These are phyloP conservation scores for Phoxinus phoxinus DNA, from an alignment of 2,113 vertebrate genomes.

Conservation along the genomic window DNA sequence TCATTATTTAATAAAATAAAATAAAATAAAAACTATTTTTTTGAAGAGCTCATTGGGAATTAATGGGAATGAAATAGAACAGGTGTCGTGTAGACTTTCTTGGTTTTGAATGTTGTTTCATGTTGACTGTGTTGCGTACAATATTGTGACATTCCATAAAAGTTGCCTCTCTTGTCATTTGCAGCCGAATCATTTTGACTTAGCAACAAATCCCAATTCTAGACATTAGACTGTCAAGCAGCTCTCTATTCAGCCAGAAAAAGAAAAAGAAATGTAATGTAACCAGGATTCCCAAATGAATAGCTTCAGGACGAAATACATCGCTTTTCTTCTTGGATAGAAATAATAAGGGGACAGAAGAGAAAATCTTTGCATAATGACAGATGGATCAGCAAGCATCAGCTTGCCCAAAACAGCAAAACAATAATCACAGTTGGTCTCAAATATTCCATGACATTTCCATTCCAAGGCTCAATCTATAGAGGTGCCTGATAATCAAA, in stretches of 20 bases:
- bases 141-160: neutral
- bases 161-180: neutral
- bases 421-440: constrained; percentile 61
- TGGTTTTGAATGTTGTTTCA: neutral
- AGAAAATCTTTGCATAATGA: constrained; percentile 23
- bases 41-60: neutral
- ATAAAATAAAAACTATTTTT: neutral
- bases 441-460: constrained; percentile 31
- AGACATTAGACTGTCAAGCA: constrained; percentile 61
- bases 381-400: constrained; percentile 42
- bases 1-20: neutral
- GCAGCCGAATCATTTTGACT: constrained; percentile 4
- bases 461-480: constrained; percentile 54
- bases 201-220: neutral
- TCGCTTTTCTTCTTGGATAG: neutral
- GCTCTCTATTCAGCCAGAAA: constrained; percentile 36
- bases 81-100: neutral
- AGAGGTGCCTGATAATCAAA: constrained; percentile 33
- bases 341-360: constrained; percentile 27
- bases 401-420: constrained; percentile 53
- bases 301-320: constrained; percentile 34
- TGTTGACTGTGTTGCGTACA: neutral
- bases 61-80: neutral
- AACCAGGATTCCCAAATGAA: neutral
- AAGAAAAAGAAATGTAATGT: neutral